Percentiles rank a stretch among this genome's conserved stretches.
These are phyloP conservation scores for Gortyna flavago DNA, from an alignment of 2,888 invertebrate species.

Conservation along the genomic window DNA sequence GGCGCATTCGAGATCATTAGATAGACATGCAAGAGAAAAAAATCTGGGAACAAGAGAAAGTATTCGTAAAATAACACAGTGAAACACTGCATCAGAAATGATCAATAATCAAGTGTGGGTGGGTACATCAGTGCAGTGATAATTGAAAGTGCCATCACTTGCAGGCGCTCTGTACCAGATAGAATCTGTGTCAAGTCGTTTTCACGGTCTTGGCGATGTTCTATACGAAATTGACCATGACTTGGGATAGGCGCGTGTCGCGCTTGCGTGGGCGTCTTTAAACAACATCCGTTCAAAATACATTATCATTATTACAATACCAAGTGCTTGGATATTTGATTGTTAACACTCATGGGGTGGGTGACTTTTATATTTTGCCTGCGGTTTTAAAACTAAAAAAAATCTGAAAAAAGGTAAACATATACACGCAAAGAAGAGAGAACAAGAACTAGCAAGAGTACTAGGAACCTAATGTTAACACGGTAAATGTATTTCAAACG, in stretches of 20 bases:
- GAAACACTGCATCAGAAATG: conserved; percentile 83
- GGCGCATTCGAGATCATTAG: conserved; percentile 80
- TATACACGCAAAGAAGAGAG: conserved; percentile 58
- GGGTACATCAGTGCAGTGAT: conserved; percentile 81
- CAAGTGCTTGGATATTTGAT: conserved; percentile 15
- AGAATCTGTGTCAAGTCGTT: conserved; percentile 86
- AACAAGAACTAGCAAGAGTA: conserved; percentile 62
- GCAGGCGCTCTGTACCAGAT: conserved; percentile 81
- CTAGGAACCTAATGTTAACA: conserved; percentile 65
- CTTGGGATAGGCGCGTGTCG: conserved; percentile 76
- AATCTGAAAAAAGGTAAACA: conserved; percentile 40
- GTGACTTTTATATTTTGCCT: neutral
- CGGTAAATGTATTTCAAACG: conserved; percentile 70
- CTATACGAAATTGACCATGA: conserved; percentile 81
- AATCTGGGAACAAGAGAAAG: conserved; percentile 85
- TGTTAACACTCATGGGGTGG: conserved; percentile 1
- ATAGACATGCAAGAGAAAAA: conserved; percentile 70
- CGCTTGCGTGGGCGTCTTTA: conserved; percentile 68
- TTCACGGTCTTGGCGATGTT: conserved; percentile 84
- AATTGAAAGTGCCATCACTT: conserved; percentile 88
- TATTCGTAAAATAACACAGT: conserved; percentile 79
- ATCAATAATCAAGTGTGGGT: conserved; percentile 81
- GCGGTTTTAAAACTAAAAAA: conserved; percentile 18
- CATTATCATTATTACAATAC: conserved; percentile 25
- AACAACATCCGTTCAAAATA: conserved; percentile 67